These are phyloP conservation scores for Mungos mungo DNA, from an alignment of 2,113 vertebrate species.

Conservation along the genomic window DNA sequence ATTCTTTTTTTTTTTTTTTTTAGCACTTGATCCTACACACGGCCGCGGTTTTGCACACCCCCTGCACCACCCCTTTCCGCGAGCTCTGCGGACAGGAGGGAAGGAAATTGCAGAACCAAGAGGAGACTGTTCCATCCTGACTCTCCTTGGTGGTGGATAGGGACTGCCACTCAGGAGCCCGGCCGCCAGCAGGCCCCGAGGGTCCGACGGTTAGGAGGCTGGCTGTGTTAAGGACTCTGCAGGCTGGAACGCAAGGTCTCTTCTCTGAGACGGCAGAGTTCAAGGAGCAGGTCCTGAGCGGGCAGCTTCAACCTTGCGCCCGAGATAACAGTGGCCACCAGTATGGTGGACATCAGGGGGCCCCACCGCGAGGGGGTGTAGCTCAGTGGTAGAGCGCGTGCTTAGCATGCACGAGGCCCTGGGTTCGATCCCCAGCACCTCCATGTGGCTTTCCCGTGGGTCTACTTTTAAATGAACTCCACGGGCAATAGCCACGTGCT, in stretches of 20 bases:
- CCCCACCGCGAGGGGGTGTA: no score
- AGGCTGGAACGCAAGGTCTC: neutral
- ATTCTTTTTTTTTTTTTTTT: no score
- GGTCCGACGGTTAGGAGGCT: neutral
- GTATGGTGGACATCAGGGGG: no score
- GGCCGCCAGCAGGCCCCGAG: no score
- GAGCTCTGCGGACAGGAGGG: neutral
- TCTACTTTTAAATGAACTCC: no score
- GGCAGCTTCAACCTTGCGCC: no score
- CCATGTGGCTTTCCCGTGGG: neutral
- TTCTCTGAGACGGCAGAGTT: no score
- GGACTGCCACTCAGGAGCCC: no score
- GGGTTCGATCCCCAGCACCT: neutral
- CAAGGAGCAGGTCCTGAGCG: no score
- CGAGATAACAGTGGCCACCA: no score
- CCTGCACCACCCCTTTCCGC: neutral
- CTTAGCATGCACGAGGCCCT: neutral
- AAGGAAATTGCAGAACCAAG: neutral
- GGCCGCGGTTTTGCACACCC: neutral
- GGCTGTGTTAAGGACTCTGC: neutral
- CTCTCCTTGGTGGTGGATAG: neutral
- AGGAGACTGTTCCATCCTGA: neutral
- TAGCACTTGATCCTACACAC: neutral
- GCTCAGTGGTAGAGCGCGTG: neutral
- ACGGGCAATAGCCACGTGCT: no score